These are phyloP conservation scores for Perithous albicinctus DNA, from an alignment of 2,888 invertebrate species.

Conservation along the genomic window DNA sequence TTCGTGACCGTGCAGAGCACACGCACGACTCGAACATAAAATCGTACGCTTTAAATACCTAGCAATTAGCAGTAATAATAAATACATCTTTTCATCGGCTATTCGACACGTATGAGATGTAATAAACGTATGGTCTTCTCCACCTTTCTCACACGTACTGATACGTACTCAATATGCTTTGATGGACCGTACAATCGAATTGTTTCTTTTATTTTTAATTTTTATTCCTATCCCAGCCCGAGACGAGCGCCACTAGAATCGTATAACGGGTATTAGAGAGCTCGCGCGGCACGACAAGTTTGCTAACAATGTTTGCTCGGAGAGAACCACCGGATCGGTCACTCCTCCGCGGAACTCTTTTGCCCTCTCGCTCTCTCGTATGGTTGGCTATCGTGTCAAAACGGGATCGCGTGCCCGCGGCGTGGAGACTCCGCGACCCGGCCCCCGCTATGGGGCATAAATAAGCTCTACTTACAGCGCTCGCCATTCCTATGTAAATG, in stretches of 20 bases:
- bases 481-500: constrained; percentile 78
- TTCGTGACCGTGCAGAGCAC: constrained; percentile 13
- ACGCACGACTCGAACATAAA: constrained; percentile 26
- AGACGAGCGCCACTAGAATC: constrained; percentile 33
- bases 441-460: constrained; percentile 75
- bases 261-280: constrained; percentile 56
- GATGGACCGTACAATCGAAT: constrained; percentile 18
- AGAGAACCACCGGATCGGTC: constrained; percentile 65
- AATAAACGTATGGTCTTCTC: constrained; percentile 18
- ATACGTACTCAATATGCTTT: constrained; percentile 19
- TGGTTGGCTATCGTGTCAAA: constrained; percentile 73
- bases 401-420: constrained; percentile 77
- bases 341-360: constrained; percentile 46
- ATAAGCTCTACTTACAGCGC: constrained; percentile 79
- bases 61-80: constrained; percentile 7
- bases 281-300: constrained; percentile 64
- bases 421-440: constrained; percentile 53
- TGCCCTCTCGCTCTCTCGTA: background rate
- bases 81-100: constrained; percentile 6
- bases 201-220: background rate
- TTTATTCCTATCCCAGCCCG: background rate
- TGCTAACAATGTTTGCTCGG: constrained; percentile 70
- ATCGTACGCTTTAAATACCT: background rate
- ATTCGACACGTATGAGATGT: constrained; percentile 1
- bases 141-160: too few relatives aligned